These are phyloP conservation scores for Brachyopa scutellaris DNA, from an alignment of 2,888 invertebrate genomes.

Conservation along the genomic window DNA sequence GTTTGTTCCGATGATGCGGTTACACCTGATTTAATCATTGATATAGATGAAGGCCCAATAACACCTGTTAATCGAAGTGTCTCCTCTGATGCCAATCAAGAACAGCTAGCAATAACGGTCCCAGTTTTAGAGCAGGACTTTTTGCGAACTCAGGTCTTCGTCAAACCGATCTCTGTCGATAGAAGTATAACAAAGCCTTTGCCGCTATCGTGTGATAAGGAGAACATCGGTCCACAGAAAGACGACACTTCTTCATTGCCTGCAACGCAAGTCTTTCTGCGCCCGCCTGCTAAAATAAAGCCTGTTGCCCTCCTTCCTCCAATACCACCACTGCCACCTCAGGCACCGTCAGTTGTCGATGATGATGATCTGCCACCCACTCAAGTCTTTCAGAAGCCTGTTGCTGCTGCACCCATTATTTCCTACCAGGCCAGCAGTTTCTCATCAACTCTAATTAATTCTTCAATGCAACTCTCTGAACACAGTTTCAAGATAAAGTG, in stretches of 20 bases:
- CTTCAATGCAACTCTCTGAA: constrained; percentile 21
- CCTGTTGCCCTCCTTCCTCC: not conserved
- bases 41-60: not conserved
- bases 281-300: not conserved
- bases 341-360: not conserved
- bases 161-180: not conserved
- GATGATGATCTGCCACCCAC: constrained; percentile 60
- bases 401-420: not conserved
- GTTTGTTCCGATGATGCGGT: not conserved
- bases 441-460: constrained; percentile 44
- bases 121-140: not conserved
- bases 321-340: not conserved
- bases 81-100: constrained; percentile 13
- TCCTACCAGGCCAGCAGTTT: not conserved
- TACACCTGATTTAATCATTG: constrained; percentile 17
- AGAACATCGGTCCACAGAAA: not conserved
- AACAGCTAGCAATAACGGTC: not conserved
- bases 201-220: not conserved
- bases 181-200: not conserved
- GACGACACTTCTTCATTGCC: constrained; percentile 8
- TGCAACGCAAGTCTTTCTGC: constrained; percentile 43
- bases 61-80: too few species aligned
- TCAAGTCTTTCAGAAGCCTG: constrained; percentile 44
- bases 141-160: constrained; percentile 23
- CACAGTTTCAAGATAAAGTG: constrained; percentile 45